Percentiles rank a stretch among this genome's conserved stretches.
Evolutionary conservation across 2,888 invertebrate genomes (phyloP).

Genomic region (Polymixis lichenea): DNA sequence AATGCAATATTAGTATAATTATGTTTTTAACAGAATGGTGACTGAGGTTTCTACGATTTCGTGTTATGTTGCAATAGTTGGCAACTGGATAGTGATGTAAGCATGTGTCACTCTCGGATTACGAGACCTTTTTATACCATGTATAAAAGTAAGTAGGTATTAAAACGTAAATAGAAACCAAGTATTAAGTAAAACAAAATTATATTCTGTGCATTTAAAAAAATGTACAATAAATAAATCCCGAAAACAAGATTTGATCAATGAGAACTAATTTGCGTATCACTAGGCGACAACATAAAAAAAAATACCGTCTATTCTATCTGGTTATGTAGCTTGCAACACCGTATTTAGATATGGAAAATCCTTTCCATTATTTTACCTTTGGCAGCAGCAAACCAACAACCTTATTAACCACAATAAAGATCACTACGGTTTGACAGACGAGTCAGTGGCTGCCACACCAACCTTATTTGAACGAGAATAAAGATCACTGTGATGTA

Average conservation of each 20-base stretch:
- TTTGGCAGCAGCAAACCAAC: too few species aligned
- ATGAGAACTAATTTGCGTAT: conserved; percentile 4
- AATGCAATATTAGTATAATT: too few species aligned
- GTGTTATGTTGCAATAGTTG: too few species aligned
- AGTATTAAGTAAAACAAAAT: conserved; percentile 32
- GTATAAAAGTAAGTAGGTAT: neutral
- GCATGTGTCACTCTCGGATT: too few species aligned
- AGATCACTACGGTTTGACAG: neutral
- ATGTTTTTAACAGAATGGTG: too few species aligned
- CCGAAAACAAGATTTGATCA: conserved; percentile 13
- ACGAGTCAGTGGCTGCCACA: neutral
- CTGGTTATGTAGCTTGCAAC: neutral
- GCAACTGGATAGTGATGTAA: too few species aligned
- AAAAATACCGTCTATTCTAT: neutral
- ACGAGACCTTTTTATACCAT: too few species aligned
- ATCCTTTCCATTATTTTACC: too few species aligned
- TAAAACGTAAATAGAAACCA: conserved; percentile 30
- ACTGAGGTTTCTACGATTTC: too few species aligned
- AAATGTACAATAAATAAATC: conserved; percentile 50
- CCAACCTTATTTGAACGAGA: neutral
- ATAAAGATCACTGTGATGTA: neutral
- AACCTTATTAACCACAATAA: neutral
- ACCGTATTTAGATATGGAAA: too few species aligned
- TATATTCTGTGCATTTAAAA: conserved; percentile 50
- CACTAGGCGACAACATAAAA: conserved; percentile 1